Conservation (phyloP, 1,140 invertebrate species). For the Drosophila kurseongensis region DNA sequence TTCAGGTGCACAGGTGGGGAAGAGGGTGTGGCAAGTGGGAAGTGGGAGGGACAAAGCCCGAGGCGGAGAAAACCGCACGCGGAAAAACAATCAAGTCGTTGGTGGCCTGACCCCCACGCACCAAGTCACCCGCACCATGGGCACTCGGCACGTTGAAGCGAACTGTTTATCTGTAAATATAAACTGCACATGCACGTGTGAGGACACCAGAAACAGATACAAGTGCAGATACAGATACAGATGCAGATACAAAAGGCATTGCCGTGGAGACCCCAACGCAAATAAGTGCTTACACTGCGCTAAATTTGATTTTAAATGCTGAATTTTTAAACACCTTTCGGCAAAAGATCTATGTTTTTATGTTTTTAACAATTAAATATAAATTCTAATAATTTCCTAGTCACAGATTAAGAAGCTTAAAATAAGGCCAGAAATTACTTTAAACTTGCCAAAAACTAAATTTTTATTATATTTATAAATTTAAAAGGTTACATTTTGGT, state of each 20-base stretch:
- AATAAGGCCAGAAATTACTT: too few relatives aligned
- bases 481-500: too few relatives aligned
- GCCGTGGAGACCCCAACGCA: constrained; percentile 10
- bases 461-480: too few relatives aligned
- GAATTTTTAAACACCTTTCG: too few relatives aligned
- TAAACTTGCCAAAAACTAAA: too few relatives aligned
- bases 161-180: constrained; percentile 63
- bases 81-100: constrained; percentile 54
- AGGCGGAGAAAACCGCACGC: constrained; percentile 42
- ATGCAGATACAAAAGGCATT: constrained; percentile 11
- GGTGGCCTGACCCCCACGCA: constrained; percentile 33
- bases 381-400: too few relatives aligned
- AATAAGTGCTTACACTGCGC: constrained; percentile 3
- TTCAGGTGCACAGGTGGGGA: constrained; percentile 5
- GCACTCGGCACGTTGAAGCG: constrained; percentile 26
- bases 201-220: constrained; percentile 24
- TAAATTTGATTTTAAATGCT: not conserved
- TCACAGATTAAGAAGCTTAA: too few relatives aligned
- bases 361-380: too few relatives aligned
- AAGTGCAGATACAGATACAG: constrained; percentile 1
- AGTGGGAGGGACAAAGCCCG: constrained; percentile 10
- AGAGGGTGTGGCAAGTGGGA: not conserved
- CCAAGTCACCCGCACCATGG: constrained; percentile 2
- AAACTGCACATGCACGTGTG: constrained; percentile 36
- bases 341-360: too few relatives aligned